Evolutionary conservation across 1,140 invertebrate genomes (phyloP), one percentile per base, ranked within the genome.

Genomic region (Drosophila takahashii): DNA sequence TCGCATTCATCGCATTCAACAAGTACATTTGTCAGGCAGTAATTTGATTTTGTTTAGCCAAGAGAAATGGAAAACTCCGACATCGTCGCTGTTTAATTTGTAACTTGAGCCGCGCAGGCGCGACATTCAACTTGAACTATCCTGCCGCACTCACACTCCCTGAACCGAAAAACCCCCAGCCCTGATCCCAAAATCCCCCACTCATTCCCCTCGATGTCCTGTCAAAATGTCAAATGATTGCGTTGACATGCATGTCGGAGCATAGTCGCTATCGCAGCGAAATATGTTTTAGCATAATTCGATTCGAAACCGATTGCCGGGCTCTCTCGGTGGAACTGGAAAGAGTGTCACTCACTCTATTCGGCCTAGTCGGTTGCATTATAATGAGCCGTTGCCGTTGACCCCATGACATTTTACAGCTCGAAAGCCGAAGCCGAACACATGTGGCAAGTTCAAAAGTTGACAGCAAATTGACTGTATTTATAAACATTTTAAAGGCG

Each of bases 151-250:
- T 37, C 48, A 60, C 47, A 42, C 53, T 47, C 60, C 44, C 62
- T 13, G 16, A 6, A 36, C 9, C 42, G 4, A 10, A 18, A 29
- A 18, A 13, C 16, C 9, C 59, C 27, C 9, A 3, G 4, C 34
- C 11, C 26, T 29, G 16, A n/a, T 11, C 36, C 50, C 36, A 10
- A 10, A 34, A 13, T 37, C 26, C 36, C 22, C 13, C 7, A 18
- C 34, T 22, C 26, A 1, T 8, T 42, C 29, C 4, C 4, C 67
- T 5, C 15, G 16, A 39, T 74, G 58, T 52, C 52, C 84, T 89
- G 84, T 89, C 84, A 89, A 84, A 89, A 89, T 89, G 84, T 89
- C 84, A 89, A 89, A 89, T 87, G 83, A 87, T 83, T 89, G 58
- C 76, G 83, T 71, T 87, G 84, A 87, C 80, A 78, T 74, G 59